Evolutionary conservation across 1,140 invertebrate genomes (phyloP), one percentile per base, ranked within the genome.

Genomic region (Diploscapter pachys): DNA sequence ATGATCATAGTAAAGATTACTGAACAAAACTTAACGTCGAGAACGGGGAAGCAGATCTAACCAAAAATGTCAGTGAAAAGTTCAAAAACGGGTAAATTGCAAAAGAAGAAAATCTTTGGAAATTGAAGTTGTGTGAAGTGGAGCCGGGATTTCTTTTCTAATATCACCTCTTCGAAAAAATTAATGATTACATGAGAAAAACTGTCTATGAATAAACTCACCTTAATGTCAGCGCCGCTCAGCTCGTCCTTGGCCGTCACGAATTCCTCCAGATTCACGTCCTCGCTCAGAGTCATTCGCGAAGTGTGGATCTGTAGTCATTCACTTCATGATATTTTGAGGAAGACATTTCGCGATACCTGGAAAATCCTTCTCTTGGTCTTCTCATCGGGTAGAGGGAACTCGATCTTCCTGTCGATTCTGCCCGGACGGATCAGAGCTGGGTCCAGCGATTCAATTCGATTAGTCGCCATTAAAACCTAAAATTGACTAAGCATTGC

Each of bases 241-340:
- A 99, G 89, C 89, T 99, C 97, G 90, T 99, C 97, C 86, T 99
- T 99, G 3, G 96, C 93, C 93, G 97, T 96, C 71, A 99, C 96
- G 51, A 98, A 90, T 86, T 99, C 97, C 77, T 95, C 94, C 4
- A 99, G 89, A 86, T 98, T 96, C 4, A 99, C 97, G 89, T 99
- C 96, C 79, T 93, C 92, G 54, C 95, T 91, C 49, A 99, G 88
- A 2, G 96, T 99, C 97, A 99, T 99, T 76, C 93, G 90, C 8
- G 92, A 93, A 0, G 97, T 99, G 86, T 99, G 97, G 84, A 99
- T 99, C 75, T 92, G 69, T 5, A 75, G 50, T 51, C 64, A 31
- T 31, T 31, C 31, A 31, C 31, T 31, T 31, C 31, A 50, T 5
- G 11, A 6, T 2, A 53, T 49, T 11, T 71, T 71, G 3, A 49